Evolutionary conservation across 1,140 invertebrate genomes (phyloP).

Genomic region (Reticulitermes speratus): DNA sequence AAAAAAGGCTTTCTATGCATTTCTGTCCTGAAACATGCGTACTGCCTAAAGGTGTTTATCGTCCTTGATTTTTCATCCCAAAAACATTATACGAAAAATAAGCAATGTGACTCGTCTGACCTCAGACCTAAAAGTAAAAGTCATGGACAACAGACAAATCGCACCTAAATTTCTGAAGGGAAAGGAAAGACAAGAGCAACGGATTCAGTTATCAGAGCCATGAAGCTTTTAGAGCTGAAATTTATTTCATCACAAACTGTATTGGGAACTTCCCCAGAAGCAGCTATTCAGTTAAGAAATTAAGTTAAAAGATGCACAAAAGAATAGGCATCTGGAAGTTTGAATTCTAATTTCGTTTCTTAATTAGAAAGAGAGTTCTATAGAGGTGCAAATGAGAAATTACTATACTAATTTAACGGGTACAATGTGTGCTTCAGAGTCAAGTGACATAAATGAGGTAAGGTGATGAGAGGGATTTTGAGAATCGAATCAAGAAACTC

Average conservation of each 20-base stretch:
- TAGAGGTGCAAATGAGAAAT: background rate
- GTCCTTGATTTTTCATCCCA: too few species aligned
- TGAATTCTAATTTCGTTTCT: slow-evolving; percentile 16
- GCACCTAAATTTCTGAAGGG: background rate
- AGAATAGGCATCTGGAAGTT: slow-evolving; percentile 1
- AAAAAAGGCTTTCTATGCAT: too few species aligned
- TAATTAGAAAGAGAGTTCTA: slow-evolving; percentile 7
- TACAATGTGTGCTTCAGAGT: background rate
- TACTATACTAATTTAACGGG: background rate
- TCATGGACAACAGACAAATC: too few species aligned
- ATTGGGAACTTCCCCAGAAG: background rate
- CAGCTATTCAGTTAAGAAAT: background rate
- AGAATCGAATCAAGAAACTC: slow-evolving; percentile 16
- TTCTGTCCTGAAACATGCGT: too few species aligned
- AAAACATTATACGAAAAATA: too few species aligned
- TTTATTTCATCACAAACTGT: background rate
- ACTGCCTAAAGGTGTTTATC: too few species aligned
- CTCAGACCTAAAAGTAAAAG: too few species aligned
- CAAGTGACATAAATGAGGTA: background rate
- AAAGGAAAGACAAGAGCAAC: background rate
- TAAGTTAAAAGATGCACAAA: slow-evolving; percentile 16
- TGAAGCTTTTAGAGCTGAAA: background rate
- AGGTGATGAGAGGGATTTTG: background rate
- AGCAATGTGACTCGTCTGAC: too few species aligned
- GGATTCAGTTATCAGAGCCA: slow-evolving; percentile 6